Percentiles rank a stretch among this genome's conserved stretches.
phyloP scores from a whole-genome alignment of 2,888 invertebrate species.

The Hecatera dysodea region DNA sequence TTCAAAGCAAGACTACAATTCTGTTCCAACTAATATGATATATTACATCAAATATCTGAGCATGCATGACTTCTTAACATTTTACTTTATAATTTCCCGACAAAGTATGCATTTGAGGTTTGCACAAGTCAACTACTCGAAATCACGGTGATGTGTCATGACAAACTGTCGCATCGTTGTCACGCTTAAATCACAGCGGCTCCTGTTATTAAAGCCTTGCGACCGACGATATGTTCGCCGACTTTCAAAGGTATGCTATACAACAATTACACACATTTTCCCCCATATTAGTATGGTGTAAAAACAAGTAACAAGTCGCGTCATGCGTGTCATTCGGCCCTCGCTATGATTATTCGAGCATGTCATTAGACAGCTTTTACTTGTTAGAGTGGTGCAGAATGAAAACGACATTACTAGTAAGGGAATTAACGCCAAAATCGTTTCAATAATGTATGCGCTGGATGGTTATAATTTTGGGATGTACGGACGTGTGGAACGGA shows the following conservation, averaged over 20 bases:
- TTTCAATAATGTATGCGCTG: slow-evolving; percentile 67
- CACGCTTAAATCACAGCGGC: slow-evolving; percentile 64
- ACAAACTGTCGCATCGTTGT: slow-evolving; percentile 62
- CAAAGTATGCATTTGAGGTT: slow-evolving; percentile 51
- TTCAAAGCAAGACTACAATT: slow-evolving; percentile 52
- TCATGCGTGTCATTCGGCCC: slow-evolving; percentile 79
- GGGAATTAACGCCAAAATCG: slow-evolving; percentile 71
- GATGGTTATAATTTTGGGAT: slow-evolving; percentile 59
- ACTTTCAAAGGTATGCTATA: slow-evolving; percentile 78
- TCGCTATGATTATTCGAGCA: slow-evolving; percentile 76
- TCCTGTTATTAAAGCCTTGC: slow-evolving; percentile 74
- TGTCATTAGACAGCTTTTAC: slow-evolving; percentile 76
- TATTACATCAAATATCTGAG: slow-evolving; percentile 39
- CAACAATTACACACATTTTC: slow-evolving; percentile 79
- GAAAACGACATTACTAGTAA: slow-evolving; percentile 69
- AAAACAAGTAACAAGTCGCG: slow-evolving; percentile 74
- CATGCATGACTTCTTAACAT: slow-evolving; percentile 44
- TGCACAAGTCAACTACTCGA: slow-evolving; percentile 39
- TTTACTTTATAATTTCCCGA: slow-evolving; percentile 41
- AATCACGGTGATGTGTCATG: slow-evolving; percentile 57
- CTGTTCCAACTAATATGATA: slow-evolving; percentile 38
- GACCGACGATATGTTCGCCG: slow-evolving; percentile 74
- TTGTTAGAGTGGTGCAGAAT: slow-evolving; percentile 68
- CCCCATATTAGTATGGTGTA: slow-evolving; percentile 77
- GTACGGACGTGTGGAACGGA: slow-evolving; percentile 22